A percentile compares a stretch with the other conserved stretches of the same genome.
Evolutionary conservation across 2,888 invertebrate genomes (phyloP).

Genomic region (Balanococcus diminutus): DNA sequence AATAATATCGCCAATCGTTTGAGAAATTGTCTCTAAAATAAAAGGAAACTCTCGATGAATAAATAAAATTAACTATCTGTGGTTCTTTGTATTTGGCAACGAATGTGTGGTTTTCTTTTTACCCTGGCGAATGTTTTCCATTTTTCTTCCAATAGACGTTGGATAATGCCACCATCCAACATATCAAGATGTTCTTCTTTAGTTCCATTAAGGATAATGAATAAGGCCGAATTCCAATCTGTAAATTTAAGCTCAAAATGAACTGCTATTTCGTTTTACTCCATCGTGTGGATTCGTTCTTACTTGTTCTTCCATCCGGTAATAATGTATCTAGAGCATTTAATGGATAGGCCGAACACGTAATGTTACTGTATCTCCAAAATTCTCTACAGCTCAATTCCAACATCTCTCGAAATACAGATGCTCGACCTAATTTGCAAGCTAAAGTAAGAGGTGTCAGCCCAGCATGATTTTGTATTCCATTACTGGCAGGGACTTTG

Average conservation of each 20-base stretch:
- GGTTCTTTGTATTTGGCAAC: neutral
- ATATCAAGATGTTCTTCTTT: slow-evolving; percentile 98
- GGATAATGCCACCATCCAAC: slow-evolving; percentile 98
- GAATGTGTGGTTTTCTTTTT: slow-evolving; percentile 59
- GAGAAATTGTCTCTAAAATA: slow-evolving; percentile 82
- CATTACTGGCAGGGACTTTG: slow-evolving; percentile 88
- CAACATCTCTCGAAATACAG: slow-evolving; percentile 97
- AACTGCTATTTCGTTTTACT: neutral
- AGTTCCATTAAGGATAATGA: slow-evolving; percentile 95
- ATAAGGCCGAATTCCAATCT: slow-evolving; percentile 99
- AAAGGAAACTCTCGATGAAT: neutral
- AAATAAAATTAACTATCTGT: neutral
- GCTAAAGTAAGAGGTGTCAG: slow-evolving; percentile 95
- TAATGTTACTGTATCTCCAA: slow-evolving; percentile 98
- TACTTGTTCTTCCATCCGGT: slow-evolving; percentile 94
- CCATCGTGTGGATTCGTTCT: slow-evolving; percentile 60
- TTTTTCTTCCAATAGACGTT: slow-evolving; percentile 94
- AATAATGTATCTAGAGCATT: slow-evolving; percentile 94
- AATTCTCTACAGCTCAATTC: slow-evolving; percentile 94
- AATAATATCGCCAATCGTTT: slow-evolving; percentile 87
- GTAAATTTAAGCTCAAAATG: slow-evolving; percentile 58
- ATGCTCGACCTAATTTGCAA: slow-evolving; percentile 93
- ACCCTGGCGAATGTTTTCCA: slow-evolving; percentile 99
- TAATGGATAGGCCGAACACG: slow-evolving; percentile 96
- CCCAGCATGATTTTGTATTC: slow-evolving; percentile 85